Base-by-base conservation (phyloP, 1,140 invertebrate species). In the Pseudomyrmex cubaensis region DNA sequence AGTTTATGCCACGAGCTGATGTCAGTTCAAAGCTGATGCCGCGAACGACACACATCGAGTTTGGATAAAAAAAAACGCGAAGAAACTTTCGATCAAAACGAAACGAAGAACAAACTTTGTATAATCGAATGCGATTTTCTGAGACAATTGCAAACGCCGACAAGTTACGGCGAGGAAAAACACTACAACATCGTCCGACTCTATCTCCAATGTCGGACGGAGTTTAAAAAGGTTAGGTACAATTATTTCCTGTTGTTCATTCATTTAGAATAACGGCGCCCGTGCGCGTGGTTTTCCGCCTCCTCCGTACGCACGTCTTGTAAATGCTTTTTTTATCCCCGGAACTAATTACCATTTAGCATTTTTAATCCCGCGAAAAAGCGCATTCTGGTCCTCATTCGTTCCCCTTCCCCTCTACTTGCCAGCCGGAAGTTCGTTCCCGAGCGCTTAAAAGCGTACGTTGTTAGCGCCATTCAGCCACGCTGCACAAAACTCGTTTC, bases 301-400 rank as follows among this genome's bases (percentile, higher is more conserved):
- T 78, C 69, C 67, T 57, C 85, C 83, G 25, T 78, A 72, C 74
- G 73, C 75, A 59, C 69, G 44, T 73, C 78, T 74, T 85, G 87
- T 88, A 88, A 88, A 85, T 88, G 87, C 86, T 88, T 88, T 88
- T 70, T 89, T 89, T 89, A 89, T 91, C 87, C 88, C 88, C 89
- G 87, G 90, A 93, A 92, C 92, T 93, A 93, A 93, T 93, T 93
- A 93, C 90, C 91, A 92, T 93, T 93, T 92, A 93, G 89, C 92
- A 93, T 92, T 93, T 93, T 93, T 93, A 93, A 93, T 93, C 89
- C 87, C 80, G 82, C 84, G 83, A 83, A 89, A 90, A 90, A 90
- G 86, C 85, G 86, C 86, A 82, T 85, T 88, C 89, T 67, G 67
- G 66, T 66, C 69, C 67, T 76, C 63, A 76, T 69, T 82, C 25